These are phyloP conservation scores for Allobates femoralis DNA, from an alignment of 2,797 vertebrate genomes.

Conservation along the genomic window DNA sequence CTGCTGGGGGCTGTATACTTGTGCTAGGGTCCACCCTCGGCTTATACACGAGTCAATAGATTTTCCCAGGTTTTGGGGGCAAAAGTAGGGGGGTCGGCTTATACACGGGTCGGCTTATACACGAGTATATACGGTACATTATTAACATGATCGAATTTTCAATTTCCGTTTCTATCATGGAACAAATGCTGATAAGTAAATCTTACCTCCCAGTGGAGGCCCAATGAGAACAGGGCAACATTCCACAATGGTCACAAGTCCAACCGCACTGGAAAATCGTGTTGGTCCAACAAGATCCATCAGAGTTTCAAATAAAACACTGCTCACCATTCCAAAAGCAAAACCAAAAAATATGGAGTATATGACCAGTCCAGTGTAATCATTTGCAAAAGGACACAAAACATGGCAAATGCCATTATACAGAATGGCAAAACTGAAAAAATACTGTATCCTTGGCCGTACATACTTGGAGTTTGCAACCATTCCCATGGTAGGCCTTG, in stretches of 20 bases:
- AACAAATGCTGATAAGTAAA: not conserved
- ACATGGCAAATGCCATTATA: conserved; percentile 93
- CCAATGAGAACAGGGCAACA: conserved; percentile 94
- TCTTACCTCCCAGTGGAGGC: conserved; percentile 92
- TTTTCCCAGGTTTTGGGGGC: too few species aligned
- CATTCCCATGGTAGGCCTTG: conserved; percentile 89
- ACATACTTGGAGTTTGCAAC: conserved; percentile 89
- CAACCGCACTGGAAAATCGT: conserved; percentile 94
- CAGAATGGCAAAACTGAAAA: conserved; percentile 91
- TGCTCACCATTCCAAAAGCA: conserved; percentile 96
- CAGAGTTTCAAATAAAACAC: conserved; percentile 92
- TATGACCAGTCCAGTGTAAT: conserved; percentile 86
- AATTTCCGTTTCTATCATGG: not conserved
- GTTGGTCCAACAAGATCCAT: conserved; percentile 93
- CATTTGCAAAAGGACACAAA: conserved; percentile 85
- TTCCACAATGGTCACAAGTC: conserved; percentile 92
- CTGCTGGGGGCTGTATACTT: too few species aligned
- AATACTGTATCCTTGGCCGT: conserved; percentile 93
- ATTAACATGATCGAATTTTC: not conserved
- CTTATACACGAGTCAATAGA: too few species aligned
- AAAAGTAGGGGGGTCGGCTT: too few species aligned
- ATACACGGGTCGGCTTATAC: too few species aligned
- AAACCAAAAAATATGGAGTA: conserved; percentile 95
- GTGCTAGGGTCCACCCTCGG: too few species aligned
- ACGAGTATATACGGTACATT: too few species aligned